Percentiles rank a stretch among this genome's conserved stretches.
phyloP scores from a whole-genome alignment of 64 coral and sea anemone species.

The Acropora tenuis region DNA sequence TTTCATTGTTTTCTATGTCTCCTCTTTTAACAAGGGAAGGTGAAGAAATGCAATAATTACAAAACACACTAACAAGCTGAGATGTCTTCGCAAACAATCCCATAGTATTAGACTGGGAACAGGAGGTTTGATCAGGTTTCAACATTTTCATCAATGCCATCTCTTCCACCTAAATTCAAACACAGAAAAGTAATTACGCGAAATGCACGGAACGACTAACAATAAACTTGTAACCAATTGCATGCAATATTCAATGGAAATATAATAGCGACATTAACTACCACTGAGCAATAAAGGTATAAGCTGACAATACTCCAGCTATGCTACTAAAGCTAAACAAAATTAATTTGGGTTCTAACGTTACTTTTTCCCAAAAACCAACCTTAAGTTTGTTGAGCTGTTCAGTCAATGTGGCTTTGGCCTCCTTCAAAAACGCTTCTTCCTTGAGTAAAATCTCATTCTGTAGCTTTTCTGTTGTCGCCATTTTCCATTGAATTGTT shows the following conservation, averaged over 20 bases:
- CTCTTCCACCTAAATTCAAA: slow-evolving; percentile 40
- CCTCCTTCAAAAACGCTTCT: slow-evolving; percentile 39
- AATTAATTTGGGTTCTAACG: no score
- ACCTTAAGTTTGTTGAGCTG: slow-evolving; percentile 63
- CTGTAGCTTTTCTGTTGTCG: slow-evolving; percentile 14
- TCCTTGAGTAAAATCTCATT: slow-evolving; percentile 61
- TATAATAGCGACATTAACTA: no score
- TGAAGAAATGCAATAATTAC: no score
- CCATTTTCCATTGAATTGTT: background rate
- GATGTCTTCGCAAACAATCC: slow-evolving; percentile 17
- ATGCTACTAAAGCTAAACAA: background rate
- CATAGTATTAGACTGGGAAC: slow-evolving; percentile 6
- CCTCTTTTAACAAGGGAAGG: no score
- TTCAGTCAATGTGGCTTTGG: slow-evolving; percentile 30
- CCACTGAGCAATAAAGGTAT: no score
- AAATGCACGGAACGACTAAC: background rate
- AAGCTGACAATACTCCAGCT: no score
- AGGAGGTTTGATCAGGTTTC: background rate
- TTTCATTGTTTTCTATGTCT: no score
- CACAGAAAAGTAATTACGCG: background rate
- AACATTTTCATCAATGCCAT: slow-evolving; percentile 50
- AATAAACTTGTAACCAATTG: background rate
- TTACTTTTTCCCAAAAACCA: background rate
- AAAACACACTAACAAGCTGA: slow-evolving; percentile 1
- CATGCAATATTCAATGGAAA: no score